These are phyloP conservation scores for Drosophila parabipectinata DNA, from an alignment of 1,140 invertebrate genomes.

Conservation along the genomic window DNA sequence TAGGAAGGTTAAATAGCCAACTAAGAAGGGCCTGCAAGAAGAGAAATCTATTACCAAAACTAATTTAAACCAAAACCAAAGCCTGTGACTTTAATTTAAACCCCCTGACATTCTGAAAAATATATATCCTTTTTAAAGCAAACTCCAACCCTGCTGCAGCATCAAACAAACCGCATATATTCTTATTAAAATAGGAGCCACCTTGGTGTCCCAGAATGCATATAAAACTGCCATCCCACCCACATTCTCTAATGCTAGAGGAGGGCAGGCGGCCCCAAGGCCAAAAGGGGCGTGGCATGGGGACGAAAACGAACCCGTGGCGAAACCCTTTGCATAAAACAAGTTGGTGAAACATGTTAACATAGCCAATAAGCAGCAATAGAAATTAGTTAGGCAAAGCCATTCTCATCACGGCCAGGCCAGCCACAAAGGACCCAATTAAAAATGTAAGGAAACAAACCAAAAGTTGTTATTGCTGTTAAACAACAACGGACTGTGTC, in stretches of 20 bases:
- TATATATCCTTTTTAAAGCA: conserved; percentile 19
- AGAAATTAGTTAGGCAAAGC: conserved; percentile 81
- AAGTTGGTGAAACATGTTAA: conserved; percentile 82
- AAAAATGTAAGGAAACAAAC: conserved; percentile 83
- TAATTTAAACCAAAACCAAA: conserved; percentile 4
- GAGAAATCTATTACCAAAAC: neutral
- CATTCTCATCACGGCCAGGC: conserved; percentile 72
- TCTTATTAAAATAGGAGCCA: conserved; percentile 72
- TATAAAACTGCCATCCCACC: conserved; percentile 59
- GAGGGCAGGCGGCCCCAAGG: neutral
- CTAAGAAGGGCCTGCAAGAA: neutral
- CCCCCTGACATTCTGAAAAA: conserved; percentile 4
- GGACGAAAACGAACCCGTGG: conserved; percentile 14
- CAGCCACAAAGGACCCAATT: conserved; percentile 81
- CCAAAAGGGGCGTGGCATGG: conserved; percentile 14
- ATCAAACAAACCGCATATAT: conserved; percentile 79
- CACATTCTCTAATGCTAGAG: conserved; percentile 10
- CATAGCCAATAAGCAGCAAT: conserved; percentile 82
- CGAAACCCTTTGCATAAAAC: conserved; percentile 68
- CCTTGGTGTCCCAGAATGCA: conserved; percentile 73
- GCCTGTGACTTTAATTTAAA: conserved; percentile 24
- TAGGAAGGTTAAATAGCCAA: neutral
- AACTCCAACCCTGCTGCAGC: conserved; percentile 32
- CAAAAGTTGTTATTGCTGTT: conserved; percentile 82
- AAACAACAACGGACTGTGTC: conserved; percentile 81